A percentile compares a stretch with the other conserved stretches of the same genome.
These are phyloP conservation scores for Ailuropoda melanoleuca DNA, from an alignment of 2,113 vertebrate genomes.

Conservation along the genomic window DNA sequence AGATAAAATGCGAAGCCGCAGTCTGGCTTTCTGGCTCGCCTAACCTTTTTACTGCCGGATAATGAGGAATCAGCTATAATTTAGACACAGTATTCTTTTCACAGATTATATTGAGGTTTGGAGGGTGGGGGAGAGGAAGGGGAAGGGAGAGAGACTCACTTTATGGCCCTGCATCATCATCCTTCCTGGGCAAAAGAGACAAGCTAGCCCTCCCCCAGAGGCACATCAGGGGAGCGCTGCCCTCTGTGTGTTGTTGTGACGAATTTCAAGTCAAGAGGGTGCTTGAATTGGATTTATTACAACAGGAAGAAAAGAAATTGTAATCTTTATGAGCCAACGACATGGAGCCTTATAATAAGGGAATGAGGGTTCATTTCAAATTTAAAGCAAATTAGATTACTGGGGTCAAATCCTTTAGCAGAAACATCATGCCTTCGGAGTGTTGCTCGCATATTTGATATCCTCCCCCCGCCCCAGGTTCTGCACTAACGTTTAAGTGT, in stretches of 20 bases:
- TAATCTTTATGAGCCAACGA: constrained; percentile 84
- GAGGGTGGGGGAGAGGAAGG: constrained; percentile 52
- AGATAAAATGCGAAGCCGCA: constrained; percentile 65
- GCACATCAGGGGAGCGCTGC: constrained; percentile 53
- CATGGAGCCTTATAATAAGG: constrained; percentile 82
- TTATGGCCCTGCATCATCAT: constrained; percentile 72
- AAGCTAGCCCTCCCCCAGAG: constrained; percentile 65
- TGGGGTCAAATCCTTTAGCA: constrained; percentile 82
- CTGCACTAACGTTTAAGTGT: constrained; percentile 80
- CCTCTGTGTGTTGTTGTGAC: constrained; percentile 83
- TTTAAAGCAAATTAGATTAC: constrained; percentile 87
- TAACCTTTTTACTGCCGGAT: constrained; percentile 81
- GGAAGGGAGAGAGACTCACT: constrained; percentile 63
- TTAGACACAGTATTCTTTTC: constrained; percentile 77
- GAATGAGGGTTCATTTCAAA: constrained; percentile 87
- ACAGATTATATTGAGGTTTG: constrained; percentile 72
- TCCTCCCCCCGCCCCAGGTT: constrained; percentile 74
- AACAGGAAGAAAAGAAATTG: constrained; percentile 83
- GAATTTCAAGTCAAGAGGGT: constrained; percentile 84
- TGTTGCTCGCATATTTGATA: constrained; percentile 64
- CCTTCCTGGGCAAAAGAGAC: constrained; percentile 61
- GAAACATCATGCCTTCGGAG: constrained; percentile 74
- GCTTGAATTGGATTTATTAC: constrained; percentile 85
- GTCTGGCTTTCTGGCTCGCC: constrained; percentile 80
- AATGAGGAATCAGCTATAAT: constrained; percentile 81